Base-by-base conservation (phyloP, 2,888 invertebrate genomes). In the Acholoe squamosa region DNA sequence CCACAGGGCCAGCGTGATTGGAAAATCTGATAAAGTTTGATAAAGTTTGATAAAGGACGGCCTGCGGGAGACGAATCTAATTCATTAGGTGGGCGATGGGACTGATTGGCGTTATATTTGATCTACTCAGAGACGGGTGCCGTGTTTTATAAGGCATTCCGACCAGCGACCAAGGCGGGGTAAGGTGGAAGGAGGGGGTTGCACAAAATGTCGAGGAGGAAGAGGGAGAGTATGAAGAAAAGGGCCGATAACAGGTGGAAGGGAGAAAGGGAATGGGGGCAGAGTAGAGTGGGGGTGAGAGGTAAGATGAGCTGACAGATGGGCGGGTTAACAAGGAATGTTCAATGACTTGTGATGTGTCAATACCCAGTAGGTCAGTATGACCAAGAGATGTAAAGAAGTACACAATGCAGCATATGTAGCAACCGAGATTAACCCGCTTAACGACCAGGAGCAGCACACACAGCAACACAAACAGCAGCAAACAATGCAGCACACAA, bases 21-120 rank as follows among this genome's bases (percentile, higher is more conserved):
- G 80, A 80, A 80, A 80, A 80, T 80, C 80, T 80, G 80, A 80
- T 80, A 80, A 80, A 80, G 34, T 80, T 80, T 80, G 80, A 80
- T 80, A 80, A 80, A 80, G 34, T 80, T 80, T 80, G 80, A 80
- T 80, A 80, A 80, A 80, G 43, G 80, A 43, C 34, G 80, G 80
- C 80, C 80, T 33, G 80, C 43, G 80, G 80, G 80, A 80, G 80
- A 33, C 80, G 80, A 80, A 80, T 80, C 80, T 80, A 80, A 80
- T 80, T 80, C 80, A 80, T 80, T 80, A 80, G 80, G 80, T 19
- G 16, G 34, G 34, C 80, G 43, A 43, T 33, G 34, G 19, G 80
- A 0, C 43, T 80, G 80, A 80, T 80, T 80, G 80, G 80, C 80
- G 33, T 80, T 80, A 33, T 80, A 80, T 80, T 80, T 80, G 80